Evolutionary conservation across 1,140 invertebrate genomes (phyloP).

Genomic region (Eulimnadia texana): DNA sequence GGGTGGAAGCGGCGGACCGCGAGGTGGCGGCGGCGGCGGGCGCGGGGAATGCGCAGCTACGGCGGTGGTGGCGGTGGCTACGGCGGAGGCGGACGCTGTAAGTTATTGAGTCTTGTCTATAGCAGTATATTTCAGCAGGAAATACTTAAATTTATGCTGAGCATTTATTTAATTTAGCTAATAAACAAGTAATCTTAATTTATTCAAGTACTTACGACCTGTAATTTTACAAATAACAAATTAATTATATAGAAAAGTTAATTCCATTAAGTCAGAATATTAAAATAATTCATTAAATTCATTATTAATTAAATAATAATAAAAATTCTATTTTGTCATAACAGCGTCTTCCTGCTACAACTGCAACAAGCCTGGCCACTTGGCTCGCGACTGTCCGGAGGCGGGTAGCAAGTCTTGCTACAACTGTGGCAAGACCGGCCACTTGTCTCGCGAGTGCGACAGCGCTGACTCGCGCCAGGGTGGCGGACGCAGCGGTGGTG

Average conservation of each 20-base stretch:
- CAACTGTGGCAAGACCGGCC: slow-evolving; percentile 72
- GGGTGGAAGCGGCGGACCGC: slow-evolving; percentile 32
- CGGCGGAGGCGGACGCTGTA: not conserved
- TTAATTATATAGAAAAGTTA: not conserved
- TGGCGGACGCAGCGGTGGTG: slow-evolving; percentile 15
- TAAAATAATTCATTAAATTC: not conserved
- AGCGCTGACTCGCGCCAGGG: slow-evolving; percentile 23
- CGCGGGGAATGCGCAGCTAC: slow-evolving; percentile 16
- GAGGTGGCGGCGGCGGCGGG: slow-evolving; percentile 21
- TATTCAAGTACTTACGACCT: not conserved
- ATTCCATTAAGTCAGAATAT: too few species aligned
- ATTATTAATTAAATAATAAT: not conserved
- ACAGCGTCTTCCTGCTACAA: slow-evolving; percentile 58
- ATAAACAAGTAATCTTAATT: not conserved
- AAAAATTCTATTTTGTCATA: not conserved
- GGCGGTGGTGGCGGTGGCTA: slow-evolving; percentile 15
- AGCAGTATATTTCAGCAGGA: not conserved
- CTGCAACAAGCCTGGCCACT: slow-evolving; percentile 75
- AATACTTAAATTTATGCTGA: not conserved
- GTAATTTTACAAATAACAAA: not conserved
- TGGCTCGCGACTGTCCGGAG: slow-evolving; percentile 75
- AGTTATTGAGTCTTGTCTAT: too few species aligned
- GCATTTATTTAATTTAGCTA: slow-evolving; percentile 1
- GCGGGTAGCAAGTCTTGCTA: slow-evolving; percentile 57
- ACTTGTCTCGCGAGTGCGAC: slow-evolving; percentile 71